Conservation (phyloP, 2,888 invertebrate genomes). For the Eupeodes luniger region DNA sequence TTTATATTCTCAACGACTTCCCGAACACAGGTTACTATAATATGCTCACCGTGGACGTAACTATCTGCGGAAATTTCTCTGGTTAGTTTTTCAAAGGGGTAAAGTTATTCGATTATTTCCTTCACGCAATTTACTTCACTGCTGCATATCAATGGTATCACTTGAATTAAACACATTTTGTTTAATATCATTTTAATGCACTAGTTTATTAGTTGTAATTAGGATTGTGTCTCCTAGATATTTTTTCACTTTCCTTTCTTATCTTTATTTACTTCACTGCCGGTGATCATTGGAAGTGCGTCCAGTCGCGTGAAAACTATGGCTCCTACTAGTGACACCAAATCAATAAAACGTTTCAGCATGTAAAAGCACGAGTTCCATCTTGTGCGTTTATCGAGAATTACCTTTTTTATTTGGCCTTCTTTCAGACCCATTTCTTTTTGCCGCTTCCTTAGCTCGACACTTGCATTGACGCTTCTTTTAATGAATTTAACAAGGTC, state of each 20-base stretch:
- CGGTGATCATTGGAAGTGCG: slow-evolving; percentile 35
- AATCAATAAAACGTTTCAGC: slow-evolving; percentile 53
- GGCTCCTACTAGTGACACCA: slow-evolving; percentile 39
- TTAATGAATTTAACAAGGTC: no score
- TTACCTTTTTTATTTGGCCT: slow-evolving; percentile 48
- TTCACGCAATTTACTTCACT: slow-evolving; percentile 34
- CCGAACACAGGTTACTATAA: slow-evolving; percentile 50
- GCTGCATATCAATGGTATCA: not conserved
- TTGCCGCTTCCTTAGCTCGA: not conserved
- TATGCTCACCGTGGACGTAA: slow-evolving; percentile 57
- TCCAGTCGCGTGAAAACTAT: slow-evolving; percentile 40
- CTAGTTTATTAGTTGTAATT: no score
- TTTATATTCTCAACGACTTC: slow-evolving; percentile 36
- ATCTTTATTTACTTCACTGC: no score
- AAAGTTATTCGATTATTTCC: slow-evolving; percentile 32
- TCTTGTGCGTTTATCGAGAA: slow-evolving; percentile 55
- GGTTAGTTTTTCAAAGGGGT: slow-evolving; percentile 53
- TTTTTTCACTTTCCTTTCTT: no score
- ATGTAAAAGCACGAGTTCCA: slow-evolving; percentile 66
- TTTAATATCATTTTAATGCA: no score
- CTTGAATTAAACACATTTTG: no score
- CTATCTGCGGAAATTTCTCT: slow-evolving; percentile 48
- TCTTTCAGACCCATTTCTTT: slow-evolving; percentile 5
- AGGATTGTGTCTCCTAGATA: no score
- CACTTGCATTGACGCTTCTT: not conserved